Base-by-base conservation (phyloP, 2,113 vertebrate genomes). In the Syrrhaptes paradoxus region DNA sequence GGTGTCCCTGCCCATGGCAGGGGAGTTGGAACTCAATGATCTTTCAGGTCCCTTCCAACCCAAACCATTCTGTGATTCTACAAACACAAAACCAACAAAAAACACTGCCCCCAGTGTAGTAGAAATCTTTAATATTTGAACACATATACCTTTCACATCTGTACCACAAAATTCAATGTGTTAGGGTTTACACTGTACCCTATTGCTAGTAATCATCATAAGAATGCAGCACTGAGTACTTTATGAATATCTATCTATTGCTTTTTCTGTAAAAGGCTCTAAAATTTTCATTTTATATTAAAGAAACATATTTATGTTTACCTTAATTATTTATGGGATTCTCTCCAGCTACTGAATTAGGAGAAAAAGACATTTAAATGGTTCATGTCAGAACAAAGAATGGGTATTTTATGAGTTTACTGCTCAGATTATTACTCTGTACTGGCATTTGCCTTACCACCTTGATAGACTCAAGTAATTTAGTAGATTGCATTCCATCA, bases 401-500 rank as follows among this genome's bases (percentile, higher is more conserved):
- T 57, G 22, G 38, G 26, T 87, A 82, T 90, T 92, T 95, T 86
- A 86, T 83, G 71, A 90, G 49, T 80, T 90, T 93, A 72, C 52
- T 82, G 59, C 57, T 91, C 70, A 71, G 71, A 71, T 90, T 91
- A 88, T 95, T 95, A 63, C 57, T 65, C 38, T 74, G 61, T 11
- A 10, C 57, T 71, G 74, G 68, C 68, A 86, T 93, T 86, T 86
- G 45, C 85, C 72, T 84, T 88, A 57, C 26, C 63, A 80, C 79
- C 55, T 88, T 94, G 92, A 86, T 85, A 93, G 80, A 62, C 48
- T 84, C 68, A 90, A 96, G 48, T 74, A 94, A 94, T 94, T 87
- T 52, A 90, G 45, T 67, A 52, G 82, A 67, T 17, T 81, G 68
- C 57, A 88, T 92, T 93, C 82, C 52, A 75, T 74, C 82, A 78